Conservation (phyloP, 2,888 invertebrate species). For the Pachymerium ferrugineum region DNA sequence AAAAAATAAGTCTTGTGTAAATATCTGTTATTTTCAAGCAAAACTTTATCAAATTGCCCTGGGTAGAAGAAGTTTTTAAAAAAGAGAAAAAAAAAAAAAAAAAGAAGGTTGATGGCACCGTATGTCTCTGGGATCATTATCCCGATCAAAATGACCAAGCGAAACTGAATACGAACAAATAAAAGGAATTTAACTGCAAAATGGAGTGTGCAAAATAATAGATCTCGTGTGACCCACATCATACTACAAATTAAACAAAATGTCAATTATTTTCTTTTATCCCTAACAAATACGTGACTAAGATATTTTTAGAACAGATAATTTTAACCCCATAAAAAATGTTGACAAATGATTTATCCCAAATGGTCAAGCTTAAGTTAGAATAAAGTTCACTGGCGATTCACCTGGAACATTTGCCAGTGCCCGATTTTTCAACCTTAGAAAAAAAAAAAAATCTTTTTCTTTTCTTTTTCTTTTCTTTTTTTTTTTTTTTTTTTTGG, state of each 20-base stretch:
- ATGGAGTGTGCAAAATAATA: constrained; percentile 6
- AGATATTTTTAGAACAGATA: not conserved
- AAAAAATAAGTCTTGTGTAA: not conserved
- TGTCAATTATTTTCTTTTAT: not conserved
- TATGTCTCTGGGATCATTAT: not conserved
- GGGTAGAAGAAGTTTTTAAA: not conserved
- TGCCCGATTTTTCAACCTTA: not conserved
- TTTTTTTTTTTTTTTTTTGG: not conserved
- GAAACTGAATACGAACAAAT: not conserved
- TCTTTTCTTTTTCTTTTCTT: not conserved
- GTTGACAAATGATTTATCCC: not conserved
- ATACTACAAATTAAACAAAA: not conserved
- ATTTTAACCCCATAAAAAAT: too few species aligned
- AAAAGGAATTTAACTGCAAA: not conserved
- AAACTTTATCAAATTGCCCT: not conserved
- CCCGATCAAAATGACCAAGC: too few species aligned
- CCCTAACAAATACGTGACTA: not conserved
- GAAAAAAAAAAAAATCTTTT: not conserved
- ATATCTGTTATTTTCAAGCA: not conserved
- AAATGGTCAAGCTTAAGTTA: constrained; percentile 10
- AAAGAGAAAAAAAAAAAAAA: too few species aligned
- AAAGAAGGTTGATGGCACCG: not conserved
- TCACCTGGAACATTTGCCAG: not conserved
- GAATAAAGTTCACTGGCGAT: not conserved
- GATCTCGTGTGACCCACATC: not conserved